These are phyloP conservation scores for Neogobius melanostomus DNA, from an alignment of 2,113 vertebrate genomes.

Conservation along the genomic window DNA sequence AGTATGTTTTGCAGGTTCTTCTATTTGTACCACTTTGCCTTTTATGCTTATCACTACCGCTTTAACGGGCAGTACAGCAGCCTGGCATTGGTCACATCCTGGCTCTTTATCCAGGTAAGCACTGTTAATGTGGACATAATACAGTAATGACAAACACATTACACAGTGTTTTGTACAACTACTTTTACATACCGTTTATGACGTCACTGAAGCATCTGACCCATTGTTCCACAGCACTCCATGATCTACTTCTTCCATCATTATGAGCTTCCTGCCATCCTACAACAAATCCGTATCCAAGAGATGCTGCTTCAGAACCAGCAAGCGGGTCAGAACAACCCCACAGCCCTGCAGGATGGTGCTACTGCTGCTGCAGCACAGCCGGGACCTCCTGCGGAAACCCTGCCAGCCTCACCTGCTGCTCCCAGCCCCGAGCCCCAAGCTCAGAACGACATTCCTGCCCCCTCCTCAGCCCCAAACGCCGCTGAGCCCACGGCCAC, in stretches of 20 bases:
- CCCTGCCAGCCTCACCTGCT: background rate
- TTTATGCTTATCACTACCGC: conserved; percentile 97
- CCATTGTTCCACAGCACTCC: conserved; percentile 80
- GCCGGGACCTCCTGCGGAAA: conserved; percentile 15
- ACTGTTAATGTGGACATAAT: background rate
- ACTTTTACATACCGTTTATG: background rate
- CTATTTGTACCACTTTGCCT: conserved; percentile 97
- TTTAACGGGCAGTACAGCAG: conserved; percentile 99
- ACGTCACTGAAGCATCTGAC: background rate
- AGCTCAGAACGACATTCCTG: conserved; percentile 36
- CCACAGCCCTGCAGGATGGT: conserved; percentile 87
- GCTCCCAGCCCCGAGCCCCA: background rate
- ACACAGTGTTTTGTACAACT: background rate
- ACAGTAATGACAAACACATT: background rate
- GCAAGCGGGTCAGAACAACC: conserved; percentile 84
- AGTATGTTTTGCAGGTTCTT: conserved; percentile 84
- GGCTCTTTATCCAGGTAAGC: conserved; percentile 97
- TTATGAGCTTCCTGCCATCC: conserved; percentile 94
- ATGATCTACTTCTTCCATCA: conserved; percentile 99
- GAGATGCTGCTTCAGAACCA: conserved; percentile 96
- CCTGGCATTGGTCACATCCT: conserved; percentile 94
- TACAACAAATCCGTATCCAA: conserved; percentile 96
- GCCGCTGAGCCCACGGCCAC: conserved; percentile 3
- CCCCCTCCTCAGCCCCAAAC: conserved; percentile 23
- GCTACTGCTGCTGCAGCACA: background rate